Conservation (phyloP, 2,113 vertebrate species). For the Oryctolagus cuniculus region DNA sequence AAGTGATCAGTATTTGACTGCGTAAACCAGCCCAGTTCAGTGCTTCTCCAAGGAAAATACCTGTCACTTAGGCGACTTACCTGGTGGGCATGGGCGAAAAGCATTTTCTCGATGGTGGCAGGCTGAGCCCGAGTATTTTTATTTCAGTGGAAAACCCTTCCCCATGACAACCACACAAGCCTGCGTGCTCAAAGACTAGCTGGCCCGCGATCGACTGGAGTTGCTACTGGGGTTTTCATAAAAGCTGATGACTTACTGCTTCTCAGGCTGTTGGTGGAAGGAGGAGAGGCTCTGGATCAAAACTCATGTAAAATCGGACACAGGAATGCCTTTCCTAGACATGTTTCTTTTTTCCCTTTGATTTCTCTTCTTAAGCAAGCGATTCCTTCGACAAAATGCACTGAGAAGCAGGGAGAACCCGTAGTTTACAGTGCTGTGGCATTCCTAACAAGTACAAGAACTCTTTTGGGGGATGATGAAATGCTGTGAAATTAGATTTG, state of each 20-base stretch:
- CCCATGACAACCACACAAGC: constrained; percentile 54
- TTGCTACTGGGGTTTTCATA: not conserved
- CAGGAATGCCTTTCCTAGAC: constrained; percentile 21
- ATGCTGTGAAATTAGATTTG: not conserved
- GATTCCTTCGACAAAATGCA: constrained; percentile 47
- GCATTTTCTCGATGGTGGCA: constrained; percentile 74
- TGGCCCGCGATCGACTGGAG: not conserved
- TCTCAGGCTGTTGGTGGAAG: not conserved
- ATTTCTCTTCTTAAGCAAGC: constrained; percentile 56
- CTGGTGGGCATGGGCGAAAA: constrained; percentile 83
- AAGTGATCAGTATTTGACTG: constrained; percentile 84
- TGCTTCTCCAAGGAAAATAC: constrained; percentile 85
- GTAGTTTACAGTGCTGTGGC: not conserved
- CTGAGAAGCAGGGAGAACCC: not conserved
- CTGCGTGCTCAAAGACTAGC: not conserved
- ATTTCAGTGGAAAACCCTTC: constrained; percentile 23
- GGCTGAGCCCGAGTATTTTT: constrained; percentile 63
- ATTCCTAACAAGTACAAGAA: not conserved
- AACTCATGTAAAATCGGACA: constrained; percentile 48
- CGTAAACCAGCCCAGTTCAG: constrained; percentile 81
- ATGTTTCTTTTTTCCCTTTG: constrained; percentile 7
- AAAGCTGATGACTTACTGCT: not conserved
- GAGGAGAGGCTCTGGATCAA: not conserved
- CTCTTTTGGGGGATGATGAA: not conserved
- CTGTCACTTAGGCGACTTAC: constrained; percentile 85